Evolutionary conservation across 2,888 invertebrate genomes (phyloP).

Genomic region (Drosophila formosana): DNA sequence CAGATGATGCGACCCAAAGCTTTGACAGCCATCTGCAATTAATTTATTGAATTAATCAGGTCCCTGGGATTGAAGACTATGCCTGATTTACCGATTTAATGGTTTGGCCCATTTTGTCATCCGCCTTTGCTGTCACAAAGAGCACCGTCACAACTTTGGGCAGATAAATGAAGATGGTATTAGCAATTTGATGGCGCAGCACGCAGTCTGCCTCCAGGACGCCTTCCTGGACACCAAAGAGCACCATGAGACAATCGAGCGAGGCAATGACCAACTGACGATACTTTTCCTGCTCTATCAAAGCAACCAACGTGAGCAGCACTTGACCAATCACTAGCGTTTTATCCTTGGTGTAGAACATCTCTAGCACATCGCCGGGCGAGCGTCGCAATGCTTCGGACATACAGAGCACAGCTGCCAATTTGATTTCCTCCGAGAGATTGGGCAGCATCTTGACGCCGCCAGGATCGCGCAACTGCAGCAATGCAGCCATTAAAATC

Average conservation of each 20-base stretch:
- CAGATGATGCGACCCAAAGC: conserved; percentile 80
- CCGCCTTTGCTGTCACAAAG: conserved; percentile 85
- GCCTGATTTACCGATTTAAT: conserved; percentile 86
- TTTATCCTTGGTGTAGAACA: conserved; percentile 87
- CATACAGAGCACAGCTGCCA: conserved; percentile 81
- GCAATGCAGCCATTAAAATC: conserved; percentile 77
- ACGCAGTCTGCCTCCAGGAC: conserved; percentile 86
- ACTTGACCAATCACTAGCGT: conserved; percentile 88
- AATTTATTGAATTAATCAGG: neutral
- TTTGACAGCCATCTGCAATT: conserved; percentile 72
- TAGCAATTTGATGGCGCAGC: conserved; percentile 86
- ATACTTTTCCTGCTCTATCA: conserved; percentile 89
- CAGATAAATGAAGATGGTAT: conserved; percentile 87
- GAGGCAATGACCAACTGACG: conserved; percentile 87
- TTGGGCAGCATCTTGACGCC: conserved; percentile 60
- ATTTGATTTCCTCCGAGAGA: conserved; percentile 84
- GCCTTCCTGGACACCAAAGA: conserved; percentile 87
- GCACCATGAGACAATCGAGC: conserved; percentile 88
- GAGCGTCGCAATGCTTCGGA: conserved; percentile 74
- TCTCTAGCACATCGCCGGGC: conserved; percentile 85
- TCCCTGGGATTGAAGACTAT: neutral
- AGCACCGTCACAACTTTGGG: conserved; percentile 87
- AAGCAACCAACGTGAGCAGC: conserved; percentile 88
- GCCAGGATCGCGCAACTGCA: conserved; percentile 81
- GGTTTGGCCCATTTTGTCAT: conserved; percentile 87